Evolutionary conservation across 2,888 invertebrate species (phyloP), one percentile per base, ranked within the genome.

Genomic region (Sussaba pulchella): DNA sequence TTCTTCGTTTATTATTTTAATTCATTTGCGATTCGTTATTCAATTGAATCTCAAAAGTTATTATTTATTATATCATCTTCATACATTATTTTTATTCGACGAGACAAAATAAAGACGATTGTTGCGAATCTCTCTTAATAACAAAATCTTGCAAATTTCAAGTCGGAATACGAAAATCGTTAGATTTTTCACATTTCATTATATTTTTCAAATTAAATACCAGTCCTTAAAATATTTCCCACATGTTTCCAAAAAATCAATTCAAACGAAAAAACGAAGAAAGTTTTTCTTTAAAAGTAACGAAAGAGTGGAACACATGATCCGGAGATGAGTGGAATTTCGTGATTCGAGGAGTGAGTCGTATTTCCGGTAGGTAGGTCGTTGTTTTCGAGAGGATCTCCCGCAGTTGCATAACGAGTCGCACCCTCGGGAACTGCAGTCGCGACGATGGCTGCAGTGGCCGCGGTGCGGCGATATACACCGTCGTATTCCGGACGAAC

Each of bases 321-420:
- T 26, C 14, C 17, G 45, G 41, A 21, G 1, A 1, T n/a, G 61
- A 59, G 57, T 47, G 10, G 52, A 24, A 26, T 41, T 61, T 19
- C 19, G 24, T 3, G 14, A 41, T 36, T 26, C n/a, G 31, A 61
- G 31, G 21, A 50, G 61, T 8, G 24, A 39, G 36, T 39, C 26
- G 26, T 17, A 14, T 21, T 63, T 66, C 12, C 19, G 39, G 19
- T 36, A 12, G 64, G 59, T 61, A 61, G 50, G 17, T 54, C 52
- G 52, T 41, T 39, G 19, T 41, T 76, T 63, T 76, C 69, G 52
- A 69, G 69, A 69, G 67, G 67, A 31, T 67, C 45, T 17, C 41
- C 19, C 39, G n/a, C 66, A 61, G 59, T 45, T 50, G 47, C 45
- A 66, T 72, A 72, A 78, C 50, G 63, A 57, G 57, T 67, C 61